Conservation (phyloP, 2,113 vertebrate genomes). For the Vulpes vulpes region DNA sequence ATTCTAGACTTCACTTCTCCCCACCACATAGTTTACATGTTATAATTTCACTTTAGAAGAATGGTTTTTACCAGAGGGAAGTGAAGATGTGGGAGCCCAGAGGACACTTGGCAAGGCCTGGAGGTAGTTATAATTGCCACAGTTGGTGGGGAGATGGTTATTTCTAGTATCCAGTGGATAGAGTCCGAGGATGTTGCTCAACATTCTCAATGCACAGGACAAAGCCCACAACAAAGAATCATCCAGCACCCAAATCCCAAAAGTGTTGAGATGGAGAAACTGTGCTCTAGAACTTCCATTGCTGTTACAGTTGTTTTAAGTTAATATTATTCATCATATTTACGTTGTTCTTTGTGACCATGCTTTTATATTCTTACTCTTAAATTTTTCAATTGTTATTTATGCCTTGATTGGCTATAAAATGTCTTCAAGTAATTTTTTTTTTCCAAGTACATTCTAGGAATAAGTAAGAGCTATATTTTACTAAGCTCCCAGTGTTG, state of each 20-base stretch:
- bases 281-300: background rate
- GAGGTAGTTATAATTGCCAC: background rate
- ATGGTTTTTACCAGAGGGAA: background rate
- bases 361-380: background rate
- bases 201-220: background rate
- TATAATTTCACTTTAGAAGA: background rate
- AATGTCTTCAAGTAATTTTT: background rate
- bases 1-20: background rate
- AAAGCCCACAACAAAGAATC: background rate
- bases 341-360: background rate
- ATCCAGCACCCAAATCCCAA: background rate
- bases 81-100: background rate
- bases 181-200: background rate
- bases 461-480: background rate
- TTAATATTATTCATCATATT: background rate
- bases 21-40: background rate
- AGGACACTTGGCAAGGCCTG: background rate
- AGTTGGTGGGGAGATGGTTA: too few relatives aligned
- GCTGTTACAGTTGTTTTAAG: background rate
- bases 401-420: background rate
- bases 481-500: background rate
- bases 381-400: background rate
- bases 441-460: background rate
- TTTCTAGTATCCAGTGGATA: background rate
- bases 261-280: background rate